These are phyloP conservation scores for Siphamia tubifer DNA, from an alignment of 2,113 vertebrate species.

Conservation along the genomic window DNA sequence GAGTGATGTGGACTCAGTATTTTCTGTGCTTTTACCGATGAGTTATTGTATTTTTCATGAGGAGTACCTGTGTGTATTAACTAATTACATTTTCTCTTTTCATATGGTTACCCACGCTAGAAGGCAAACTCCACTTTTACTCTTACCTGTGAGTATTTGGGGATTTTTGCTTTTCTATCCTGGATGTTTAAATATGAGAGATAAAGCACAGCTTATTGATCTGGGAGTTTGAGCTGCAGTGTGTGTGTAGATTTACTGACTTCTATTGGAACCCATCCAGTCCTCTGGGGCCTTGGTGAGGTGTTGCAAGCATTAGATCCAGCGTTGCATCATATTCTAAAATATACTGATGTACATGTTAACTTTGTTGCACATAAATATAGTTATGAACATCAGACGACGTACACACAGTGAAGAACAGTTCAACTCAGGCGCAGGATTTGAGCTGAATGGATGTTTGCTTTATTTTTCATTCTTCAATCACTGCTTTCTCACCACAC, in stretches of 20 bases:
- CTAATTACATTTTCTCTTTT: slow-evolving; percentile 55
- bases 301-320: slow-evolving; percentile 13
- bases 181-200: slow-evolving; percentile 57
- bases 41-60: slow-evolving; percentile 46
- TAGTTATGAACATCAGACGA: neutral
- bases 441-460: slow-evolving; percentile 1
- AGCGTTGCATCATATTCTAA: slow-evolving; percentile 34
- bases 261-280: slow-evolving; percentile 17
- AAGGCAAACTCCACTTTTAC: slow-evolving; percentile 41
- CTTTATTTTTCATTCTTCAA: slow-evolving; percentile 14
- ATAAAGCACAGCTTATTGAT: slow-evolving; percentile 59
- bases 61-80: slow-evolving; percentile 33
- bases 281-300: neutral
- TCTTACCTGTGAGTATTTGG: slow-evolving; percentile 41
- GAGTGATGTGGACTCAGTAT: neutral
- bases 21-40: slow-evolving; percentile 13
- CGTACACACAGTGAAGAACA: neutral
- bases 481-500: neutral
- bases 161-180: slow-evolving; percentile 53
- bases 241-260: slow-evolving; percentile 7
- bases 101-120: slow-evolving; percentile 35
- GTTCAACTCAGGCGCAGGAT: slow-evolving; percentile 4
- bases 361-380: neutral
- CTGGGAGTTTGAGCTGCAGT: slow-evolving; percentile 48
- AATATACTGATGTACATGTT: neutral